Conservation (phyloP, 1,140 invertebrate species). For the Hylaeus volcanicus region DNA sequence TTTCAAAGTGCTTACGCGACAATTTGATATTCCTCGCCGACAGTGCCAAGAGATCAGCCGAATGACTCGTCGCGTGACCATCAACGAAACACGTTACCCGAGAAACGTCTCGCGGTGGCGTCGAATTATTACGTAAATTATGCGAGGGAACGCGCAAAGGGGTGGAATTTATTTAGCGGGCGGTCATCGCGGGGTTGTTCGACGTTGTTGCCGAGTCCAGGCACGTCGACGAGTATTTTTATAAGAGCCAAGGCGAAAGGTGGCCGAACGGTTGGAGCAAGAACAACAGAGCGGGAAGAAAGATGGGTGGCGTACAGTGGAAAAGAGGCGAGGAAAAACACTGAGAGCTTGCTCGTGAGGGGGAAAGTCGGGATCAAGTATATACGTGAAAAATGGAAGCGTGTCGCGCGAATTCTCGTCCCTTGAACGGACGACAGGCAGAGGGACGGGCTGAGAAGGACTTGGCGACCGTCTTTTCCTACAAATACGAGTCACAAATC, state of each 20-base stretch:
- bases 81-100: not conserved
- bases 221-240: constrained; percentile 68
- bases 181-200: constrained; percentile 3
- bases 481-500: constrained; percentile 23
- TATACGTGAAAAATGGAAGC: constrained; percentile 51
- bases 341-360: constrained; percentile 18
- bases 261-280: constrained; percentile 21
- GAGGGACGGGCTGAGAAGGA: not conserved
- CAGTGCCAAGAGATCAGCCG: not conserved
- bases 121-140: constrained; percentile 71
- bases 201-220: constrained; percentile 55
- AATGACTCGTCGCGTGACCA: not conserved
- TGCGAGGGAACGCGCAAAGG: constrained; percentile 50
- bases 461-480: constrained; percentile 13
- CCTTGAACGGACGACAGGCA: constrained; percentile 4
- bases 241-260: constrained; percentile 34
- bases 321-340: constrained; percentile 27
- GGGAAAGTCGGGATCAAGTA: constrained; percentile 20
- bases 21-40: not conserved
- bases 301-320: constrained; percentile 20
- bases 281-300: constrained; percentile 19
- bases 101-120: constrained; percentile 53
- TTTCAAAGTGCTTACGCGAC: too few relatives aligned
- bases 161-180: constrained; percentile 67
- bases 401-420: constrained; percentile 29